phyloP scores from a whole-genome alignment of 1,140 invertebrate species.

The Augochlora pura region DNA sequence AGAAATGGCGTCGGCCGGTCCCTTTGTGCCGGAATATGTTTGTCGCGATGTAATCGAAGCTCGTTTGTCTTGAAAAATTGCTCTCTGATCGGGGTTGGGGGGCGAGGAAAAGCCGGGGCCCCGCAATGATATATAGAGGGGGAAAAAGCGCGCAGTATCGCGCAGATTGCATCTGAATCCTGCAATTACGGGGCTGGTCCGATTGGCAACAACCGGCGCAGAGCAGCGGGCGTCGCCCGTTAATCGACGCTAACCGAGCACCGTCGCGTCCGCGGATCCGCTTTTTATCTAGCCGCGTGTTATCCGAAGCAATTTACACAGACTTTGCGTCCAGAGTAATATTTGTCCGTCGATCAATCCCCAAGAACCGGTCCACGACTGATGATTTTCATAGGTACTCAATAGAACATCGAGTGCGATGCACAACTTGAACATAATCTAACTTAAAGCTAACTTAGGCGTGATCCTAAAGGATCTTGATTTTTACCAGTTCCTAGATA shows the following conservation, averaged over 20 bases:
- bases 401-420: background rate
- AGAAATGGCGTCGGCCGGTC: background rate
- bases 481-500: too few species aligned
- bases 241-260: slow-evolving; percentile 19
- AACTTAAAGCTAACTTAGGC: too few species aligned
- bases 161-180: slow-evolving; percentile 44
- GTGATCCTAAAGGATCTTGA: too few species aligned
- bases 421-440: too few species aligned
- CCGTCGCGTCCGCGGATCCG: background rate
- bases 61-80: slow-evolving; percentile 44
- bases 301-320: background rate
- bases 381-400: too few species aligned
- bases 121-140: slow-evolving; percentile 29
- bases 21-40: slow-evolving; percentile 15
- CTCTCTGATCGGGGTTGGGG: background rate
- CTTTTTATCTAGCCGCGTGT: background rate
- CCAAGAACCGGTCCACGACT: too few species aligned
- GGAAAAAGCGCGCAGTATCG: slow-evolving; percentile 27
- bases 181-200: slow-evolving; percentile 30
- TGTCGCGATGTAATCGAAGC: slow-evolving; percentile 33
- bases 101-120: background rate
- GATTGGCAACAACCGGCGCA: slow-evolving; percentile 28
- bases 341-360: too few species aligned
- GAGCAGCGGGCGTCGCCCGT: slow-evolving; percentile 2
- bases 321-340: background rate